Evolutionary conservation across 2,888 invertebrate genomes (phyloP).

Genomic region (Acanthacorydalis orientalis): DNA sequence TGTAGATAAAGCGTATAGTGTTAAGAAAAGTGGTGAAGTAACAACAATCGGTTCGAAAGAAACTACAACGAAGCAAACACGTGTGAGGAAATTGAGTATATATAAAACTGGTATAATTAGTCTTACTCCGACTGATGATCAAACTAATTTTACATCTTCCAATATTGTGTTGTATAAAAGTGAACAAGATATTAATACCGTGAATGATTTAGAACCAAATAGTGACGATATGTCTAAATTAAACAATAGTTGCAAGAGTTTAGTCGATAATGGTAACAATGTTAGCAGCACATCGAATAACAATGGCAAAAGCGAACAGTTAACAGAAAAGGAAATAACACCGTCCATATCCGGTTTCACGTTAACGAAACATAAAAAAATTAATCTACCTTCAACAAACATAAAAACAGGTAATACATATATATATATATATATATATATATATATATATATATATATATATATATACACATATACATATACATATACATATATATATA

Average conservation of each 20-base stretch:
- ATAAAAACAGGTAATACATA: conserved; percentile 13
- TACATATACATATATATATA: no score
- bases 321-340: conserved; percentile 30
- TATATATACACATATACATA: no score
- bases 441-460: no score
- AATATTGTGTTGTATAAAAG: conserved; percentile 6
- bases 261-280: no score
- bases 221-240: conserved; percentile 8
- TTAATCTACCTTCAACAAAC: conserved; percentile 35
- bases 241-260: no score
- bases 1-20: conserved; percentile 33
- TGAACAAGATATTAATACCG: conserved; percentile 21
- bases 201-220: conserved; percentile 21
- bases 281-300: conserved; percentile 25
- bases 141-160: conserved; percentile 2
- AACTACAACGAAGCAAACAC: neutral
- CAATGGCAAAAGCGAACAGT: conserved; percentile 21
- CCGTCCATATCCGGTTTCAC: conserved; percentile 36
- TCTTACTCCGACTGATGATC: conserved; percentile 5
- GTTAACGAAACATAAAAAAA: conserved; percentile 40
- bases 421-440: no score
- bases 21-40: conserved; percentile 12
- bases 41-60: neutral
- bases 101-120: conserved; percentile 1
- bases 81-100: neutral